Conservation (phyloP, 2,888 invertebrate species). For the Sceliomorpha sp. region DNA sequence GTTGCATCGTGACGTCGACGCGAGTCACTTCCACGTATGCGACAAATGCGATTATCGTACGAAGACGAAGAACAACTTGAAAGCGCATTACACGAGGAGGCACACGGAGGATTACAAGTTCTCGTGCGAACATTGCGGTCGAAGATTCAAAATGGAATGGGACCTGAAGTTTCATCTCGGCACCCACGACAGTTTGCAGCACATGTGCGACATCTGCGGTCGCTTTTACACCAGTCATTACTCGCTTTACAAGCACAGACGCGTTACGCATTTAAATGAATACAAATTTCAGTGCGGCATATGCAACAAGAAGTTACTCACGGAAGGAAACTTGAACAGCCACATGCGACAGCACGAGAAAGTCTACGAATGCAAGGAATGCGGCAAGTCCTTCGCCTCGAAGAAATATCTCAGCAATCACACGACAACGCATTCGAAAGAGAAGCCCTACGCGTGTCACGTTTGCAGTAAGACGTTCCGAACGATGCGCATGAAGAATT, state of each 20-base stretch:
- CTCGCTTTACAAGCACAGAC: constrained; percentile 67
- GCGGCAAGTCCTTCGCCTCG: constrained; percentile 68
- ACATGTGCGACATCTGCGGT: constrained; percentile 72
- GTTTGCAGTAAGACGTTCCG: constrained; percentile 68
- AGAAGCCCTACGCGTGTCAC: constrained; percentile 67
- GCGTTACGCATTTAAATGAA: constrained; percentile 67
- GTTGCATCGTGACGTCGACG: constrained; percentile 53
- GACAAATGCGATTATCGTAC: constrained; percentile 68
- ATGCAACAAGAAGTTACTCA: constrained; percentile 68
- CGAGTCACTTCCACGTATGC: constrained; percentile 61
- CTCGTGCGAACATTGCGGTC: constrained; percentile 67
- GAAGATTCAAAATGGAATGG: constrained; percentile 69
- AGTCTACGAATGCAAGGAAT: constrained; percentile 67
- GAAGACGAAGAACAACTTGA: constrained; percentile 65
- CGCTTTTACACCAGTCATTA: constrained; percentile 70
- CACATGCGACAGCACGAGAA: constrained; percentile 67
- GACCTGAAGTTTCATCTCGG: constrained; percentile 71
- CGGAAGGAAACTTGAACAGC: constrained; percentile 63
- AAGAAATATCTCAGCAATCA: constrained; percentile 69
- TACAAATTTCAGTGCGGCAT: constrained; percentile 67
- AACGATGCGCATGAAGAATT: constrained; percentile 62
- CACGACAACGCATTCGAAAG: constrained; percentile 62
- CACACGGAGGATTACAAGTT: constrained; percentile 68
- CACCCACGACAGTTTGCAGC: constrained; percentile 62
- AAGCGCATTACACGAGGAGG: constrained; percentile 63